These are phyloP conservation scores for Hippocampus guttulatus DNA, from an alignment of 2,113 vertebrate species.

Conservation along the genomic window DNA sequence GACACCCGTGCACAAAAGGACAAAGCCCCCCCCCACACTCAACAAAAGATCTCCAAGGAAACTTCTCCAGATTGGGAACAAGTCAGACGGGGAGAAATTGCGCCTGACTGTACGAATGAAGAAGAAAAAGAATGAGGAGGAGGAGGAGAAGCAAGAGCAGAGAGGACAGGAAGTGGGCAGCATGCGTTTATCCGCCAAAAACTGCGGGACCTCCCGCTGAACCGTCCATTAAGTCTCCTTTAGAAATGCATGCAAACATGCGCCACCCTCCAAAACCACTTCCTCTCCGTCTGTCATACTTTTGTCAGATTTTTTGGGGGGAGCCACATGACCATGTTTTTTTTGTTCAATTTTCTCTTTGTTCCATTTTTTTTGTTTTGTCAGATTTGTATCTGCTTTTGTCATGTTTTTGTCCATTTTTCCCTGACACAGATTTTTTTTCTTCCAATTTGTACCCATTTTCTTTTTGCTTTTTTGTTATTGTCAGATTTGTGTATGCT, in stretches of 20 bases:
- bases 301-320: too few species aligned
- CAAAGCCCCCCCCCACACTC: slow-evolving; percentile 79
- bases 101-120: slow-evolving; percentile 54
- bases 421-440: too few species aligned
- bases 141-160: background rate
- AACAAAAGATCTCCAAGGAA: slow-evolving; percentile 93
- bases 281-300: too few species aligned
- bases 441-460: too few species aligned
- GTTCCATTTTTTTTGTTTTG: too few species aligned
- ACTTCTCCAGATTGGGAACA: slow-evolving; percentile 67
- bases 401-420: too few species aligned
- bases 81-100: slow-evolving; percentile 62
- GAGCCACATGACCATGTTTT: too few species aligned
- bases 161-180: background rate
- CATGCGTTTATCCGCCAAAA: background rate
- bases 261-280: too few species aligned
- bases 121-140: background rate
- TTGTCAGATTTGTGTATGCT: background rate
- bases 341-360: too few species aligned
- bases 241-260: background rate
- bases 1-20: slow-evolving; percentile 73
- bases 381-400: too few species aligned
- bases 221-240: too few species aligned
- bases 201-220: background rate
- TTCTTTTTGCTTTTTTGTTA: too few species aligned